Evolutionary conservation across 2,797 vertebrate species (phyloP).

Genomic region (Lates japonicus): DNA sequence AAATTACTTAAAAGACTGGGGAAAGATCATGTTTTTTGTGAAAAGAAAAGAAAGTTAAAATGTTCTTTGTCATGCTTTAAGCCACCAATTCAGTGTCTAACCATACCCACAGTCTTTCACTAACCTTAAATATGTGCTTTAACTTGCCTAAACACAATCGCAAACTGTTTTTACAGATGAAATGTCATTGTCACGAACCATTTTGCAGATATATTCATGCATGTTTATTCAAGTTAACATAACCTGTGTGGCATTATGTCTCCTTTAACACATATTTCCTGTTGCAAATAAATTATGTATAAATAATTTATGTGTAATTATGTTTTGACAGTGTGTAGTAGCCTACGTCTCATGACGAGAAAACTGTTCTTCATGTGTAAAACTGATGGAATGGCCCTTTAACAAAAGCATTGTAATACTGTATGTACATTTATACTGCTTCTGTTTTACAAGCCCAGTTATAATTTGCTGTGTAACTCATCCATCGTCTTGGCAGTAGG

Average conservation of each 20-base stretch:
- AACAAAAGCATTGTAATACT: neutral
- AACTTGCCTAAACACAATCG: no score
- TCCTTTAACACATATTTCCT: neutral
- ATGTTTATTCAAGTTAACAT: neutral
- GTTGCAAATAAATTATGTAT: neutral
- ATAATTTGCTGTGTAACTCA: constrained; percentile 29
- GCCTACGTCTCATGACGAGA: neutral
- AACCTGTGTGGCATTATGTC: neutral
- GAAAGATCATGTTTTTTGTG: neutral
- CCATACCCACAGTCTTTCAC: neutral
- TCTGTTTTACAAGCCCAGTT: constrained; percentile 13
- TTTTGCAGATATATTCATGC: neutral
- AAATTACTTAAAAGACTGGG: neutral
- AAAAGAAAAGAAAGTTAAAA: neutral
- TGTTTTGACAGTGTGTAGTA: neutral
- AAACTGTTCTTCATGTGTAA: neutral
- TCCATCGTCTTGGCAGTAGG: constrained; percentile 54
- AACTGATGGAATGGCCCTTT: neutral
- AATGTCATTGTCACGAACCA: no score
- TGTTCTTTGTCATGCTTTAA: neutral
- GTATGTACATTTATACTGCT: neutral
- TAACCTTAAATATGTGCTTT: no score
- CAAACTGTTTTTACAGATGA: no score
- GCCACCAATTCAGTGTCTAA: neutral
- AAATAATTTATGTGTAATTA: neutral